Conservation (phyloP, 2,797 vertebrate species). For the Etheostoma perlongum region DNA sequence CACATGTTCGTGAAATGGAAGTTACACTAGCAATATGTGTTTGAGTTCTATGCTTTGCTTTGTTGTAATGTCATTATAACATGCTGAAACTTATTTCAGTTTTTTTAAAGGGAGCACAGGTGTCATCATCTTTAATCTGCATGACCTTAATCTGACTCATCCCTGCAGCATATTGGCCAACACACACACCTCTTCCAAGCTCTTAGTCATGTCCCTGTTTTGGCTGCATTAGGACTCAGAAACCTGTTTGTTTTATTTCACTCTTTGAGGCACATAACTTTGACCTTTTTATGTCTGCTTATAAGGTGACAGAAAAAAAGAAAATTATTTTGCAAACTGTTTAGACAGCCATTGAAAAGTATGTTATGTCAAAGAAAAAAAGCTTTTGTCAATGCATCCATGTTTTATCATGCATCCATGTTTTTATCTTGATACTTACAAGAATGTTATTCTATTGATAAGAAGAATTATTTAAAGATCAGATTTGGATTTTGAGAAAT, state of each 20-base stretch:
- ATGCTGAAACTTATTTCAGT: neutral
- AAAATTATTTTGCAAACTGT: neutral
- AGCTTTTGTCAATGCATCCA: neutral
- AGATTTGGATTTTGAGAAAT: neutral
- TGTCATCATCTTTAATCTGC: constrained; percentile 46
- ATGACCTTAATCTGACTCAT: constrained; percentile 62
- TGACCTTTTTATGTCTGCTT: constrained; percentile 14
- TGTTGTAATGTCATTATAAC: neutral
- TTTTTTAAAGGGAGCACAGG: constrained; percentile 26
- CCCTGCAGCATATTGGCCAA: constrained; percentile 35
- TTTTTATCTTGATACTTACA: neutral
- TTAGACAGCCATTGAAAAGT: neutral
- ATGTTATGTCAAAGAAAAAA: neutral
- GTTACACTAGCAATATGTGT: neutral
- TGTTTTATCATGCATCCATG: neutral
- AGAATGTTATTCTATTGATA: neutral
- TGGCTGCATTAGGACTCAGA: constrained; percentile 27
- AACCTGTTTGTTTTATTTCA: constrained; percentile 28
- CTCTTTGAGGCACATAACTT: constrained; percentile 11
- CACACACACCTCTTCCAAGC: constrained; percentile 34
- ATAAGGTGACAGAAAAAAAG: neutral
- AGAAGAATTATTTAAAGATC: neutral
- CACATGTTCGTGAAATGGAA: neutral
- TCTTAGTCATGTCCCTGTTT: constrained; percentile 52
- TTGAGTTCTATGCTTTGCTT: constrained; percentile 1